phyloP scores from a whole-genome alignment of 2,888 invertebrate species.

The Hemistola chrysoprasaria region DNA sequence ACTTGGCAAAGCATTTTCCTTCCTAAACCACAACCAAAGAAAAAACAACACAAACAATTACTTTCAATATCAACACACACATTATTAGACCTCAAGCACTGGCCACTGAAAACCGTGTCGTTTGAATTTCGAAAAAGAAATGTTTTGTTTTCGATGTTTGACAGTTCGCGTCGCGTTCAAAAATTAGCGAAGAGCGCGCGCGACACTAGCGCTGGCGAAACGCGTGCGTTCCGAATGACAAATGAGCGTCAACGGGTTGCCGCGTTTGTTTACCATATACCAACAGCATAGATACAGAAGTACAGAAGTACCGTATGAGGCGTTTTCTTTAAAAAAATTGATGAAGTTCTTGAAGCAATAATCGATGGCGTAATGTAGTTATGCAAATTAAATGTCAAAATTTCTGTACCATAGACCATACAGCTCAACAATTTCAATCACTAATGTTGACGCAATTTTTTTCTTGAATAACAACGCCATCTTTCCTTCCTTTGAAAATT shows the following conservation, averaged over 20 bases:
- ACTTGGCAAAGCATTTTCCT: constrained; percentile 61
- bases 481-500: too few species aligned
- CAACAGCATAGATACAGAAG: constrained; percentile 19
- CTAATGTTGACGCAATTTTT: too few species aligned
- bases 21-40: constrained; percentile 51
- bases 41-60: constrained; percentile 32
- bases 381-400: too few species aligned
- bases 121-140: constrained; percentile 35
- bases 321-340: constrained; percentile 28
- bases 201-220: constrained; percentile 24
- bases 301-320: too few species aligned
- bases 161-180: constrained; percentile 43
- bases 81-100: constrained; percentile 14
- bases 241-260: constrained; percentile 68
- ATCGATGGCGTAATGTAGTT: too few species aligned
- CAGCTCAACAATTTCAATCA: too few species aligned
- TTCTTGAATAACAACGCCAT: too few species aligned
- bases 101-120: constrained; percentile 31
- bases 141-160: constrained; percentile 39
- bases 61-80: constrained; percentile 18
- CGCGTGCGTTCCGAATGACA: constrained; percentile 72
- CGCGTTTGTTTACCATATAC: constrained; percentile 58
- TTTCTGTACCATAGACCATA: too few species aligned
- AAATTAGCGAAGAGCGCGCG: constrained; percentile 24
- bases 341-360: too few species aligned